Conservation (phyloP, 2,113 vertebrate species). For the Periophthalmodon schlosseri region DNA sequence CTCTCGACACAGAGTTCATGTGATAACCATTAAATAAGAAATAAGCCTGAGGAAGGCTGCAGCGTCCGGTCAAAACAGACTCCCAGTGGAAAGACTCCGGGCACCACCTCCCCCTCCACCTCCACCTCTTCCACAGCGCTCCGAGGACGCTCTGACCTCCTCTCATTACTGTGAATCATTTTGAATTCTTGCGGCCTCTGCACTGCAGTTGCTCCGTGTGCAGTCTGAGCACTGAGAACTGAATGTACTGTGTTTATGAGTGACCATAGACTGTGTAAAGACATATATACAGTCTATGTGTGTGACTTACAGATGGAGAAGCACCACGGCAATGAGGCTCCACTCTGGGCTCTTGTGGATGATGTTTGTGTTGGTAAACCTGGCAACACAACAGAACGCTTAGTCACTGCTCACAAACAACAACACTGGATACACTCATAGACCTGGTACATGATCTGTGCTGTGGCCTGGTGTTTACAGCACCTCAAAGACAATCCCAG, state of each 20-base stretch:
- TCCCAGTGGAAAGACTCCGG: no score
- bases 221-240: not conserved
- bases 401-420: not conserved
- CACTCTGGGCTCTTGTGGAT: constrained; percentile 77
- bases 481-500: constrained; percentile 68
- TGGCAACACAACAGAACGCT: constrained; percentile 31
- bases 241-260: not conserved
- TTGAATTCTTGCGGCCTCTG: not conserved
- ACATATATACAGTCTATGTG: not conserved
- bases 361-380: constrained; percentile 77
- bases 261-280: no score
- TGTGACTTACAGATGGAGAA: constrained; percentile 77
- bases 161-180: no score
- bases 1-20: no score
- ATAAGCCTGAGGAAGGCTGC: no score
- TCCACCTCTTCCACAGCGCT: no score
- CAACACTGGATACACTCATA: constrained; percentile 8
- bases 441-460: constrained; percentile 31
- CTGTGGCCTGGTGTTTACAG: constrained; percentile 39
- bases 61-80: no score
- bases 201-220: no score
- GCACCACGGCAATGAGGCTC: constrained; percentile 73
- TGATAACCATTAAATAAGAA: no score
- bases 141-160: no score
- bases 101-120: no score